Evolutionary conservation across 2,888 invertebrate species (phyloP).

Genomic region (Opisthograptis luteolata): DNA sequence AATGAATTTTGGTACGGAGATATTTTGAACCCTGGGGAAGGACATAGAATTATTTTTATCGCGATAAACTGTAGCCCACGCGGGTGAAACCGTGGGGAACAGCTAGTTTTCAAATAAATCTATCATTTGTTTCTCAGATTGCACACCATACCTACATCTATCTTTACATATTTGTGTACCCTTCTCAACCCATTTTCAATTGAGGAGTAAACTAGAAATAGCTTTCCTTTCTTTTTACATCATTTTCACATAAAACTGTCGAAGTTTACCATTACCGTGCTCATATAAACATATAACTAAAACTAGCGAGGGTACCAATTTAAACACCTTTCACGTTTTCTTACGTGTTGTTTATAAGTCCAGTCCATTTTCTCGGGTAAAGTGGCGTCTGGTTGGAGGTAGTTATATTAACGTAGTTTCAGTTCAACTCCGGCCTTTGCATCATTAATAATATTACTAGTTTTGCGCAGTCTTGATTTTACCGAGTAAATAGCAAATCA

Average conservation of each 20-base stretch:
- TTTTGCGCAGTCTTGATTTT: constrained; percentile 66
- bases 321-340: constrained; percentile 8
- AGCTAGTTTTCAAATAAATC: too few species aligned
- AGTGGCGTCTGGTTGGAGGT: constrained; percentile 45
- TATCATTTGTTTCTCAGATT: too few species aligned
- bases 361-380: constrained; percentile 61
- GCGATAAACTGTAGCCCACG: too few species aligned
- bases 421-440: constrained; percentile 57
- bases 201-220: background rate
- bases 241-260: constrained; percentile 17
- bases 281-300: too few species aligned
- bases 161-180: constrained; percentile 1
- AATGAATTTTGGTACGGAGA: too few species aligned
- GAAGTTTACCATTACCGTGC: constrained; percentile 9
- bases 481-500: constrained; percentile 71
- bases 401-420: constrained; percentile 64
- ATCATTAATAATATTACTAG: constrained; percentile 75
- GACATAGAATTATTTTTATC: too few species aligned
- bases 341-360: constrained; percentile 59
- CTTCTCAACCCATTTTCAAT: constrained; percentile 7
- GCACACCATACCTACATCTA: background rate
- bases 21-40: too few species aligned
- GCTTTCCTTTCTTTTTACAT: constrained; percentile 13
- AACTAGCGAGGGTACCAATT: constrained; percentile 19
- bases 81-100: too few species aligned